Percentiles rank a stretch among this genome's conserved stretches.
These are phyloP conservation scores for Mesitornis unicolor DNA, from an alignment of 2,113 vertebrate species.

Conservation along the genomic window DNA sequence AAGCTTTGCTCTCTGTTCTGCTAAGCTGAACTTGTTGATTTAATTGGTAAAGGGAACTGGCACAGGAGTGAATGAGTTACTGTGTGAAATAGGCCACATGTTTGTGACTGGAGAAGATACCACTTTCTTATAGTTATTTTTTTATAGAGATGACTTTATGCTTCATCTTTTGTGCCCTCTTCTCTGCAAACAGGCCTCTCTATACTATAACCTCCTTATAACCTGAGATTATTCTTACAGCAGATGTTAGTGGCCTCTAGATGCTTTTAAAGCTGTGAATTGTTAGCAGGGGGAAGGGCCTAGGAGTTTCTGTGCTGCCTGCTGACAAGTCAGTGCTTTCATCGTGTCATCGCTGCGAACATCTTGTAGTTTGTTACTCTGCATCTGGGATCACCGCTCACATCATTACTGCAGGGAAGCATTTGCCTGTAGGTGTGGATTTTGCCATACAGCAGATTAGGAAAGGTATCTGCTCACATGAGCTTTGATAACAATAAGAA, in stretches of 20 bases:
- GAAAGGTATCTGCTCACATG: not conserved
- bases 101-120: not conserved
- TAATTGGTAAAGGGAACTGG: not conserved
- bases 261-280: not conserved
- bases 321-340: not conserved
- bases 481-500: not conserved
- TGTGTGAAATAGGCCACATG: not conserved
- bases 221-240: not conserved
- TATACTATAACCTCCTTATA: not conserved
- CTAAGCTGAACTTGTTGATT: not conserved
- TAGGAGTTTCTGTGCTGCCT: not conserved
- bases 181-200: not conserved
- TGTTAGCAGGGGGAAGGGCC: not conserved
- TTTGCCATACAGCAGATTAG: not conserved
- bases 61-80: not conserved
- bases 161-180: not conserved
- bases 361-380: not conserved
- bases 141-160: not conserved
- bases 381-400: not conserved
- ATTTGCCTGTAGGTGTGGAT: not conserved
- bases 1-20: not conserved
- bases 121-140: not conserved
- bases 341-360: not conserved
- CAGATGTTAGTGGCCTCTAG: not conserved
- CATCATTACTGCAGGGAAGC: not conserved